Base-by-base conservation (phyloP, 2,797 vertebrate genomes). In the Lagodon rhomboides region DNA sequence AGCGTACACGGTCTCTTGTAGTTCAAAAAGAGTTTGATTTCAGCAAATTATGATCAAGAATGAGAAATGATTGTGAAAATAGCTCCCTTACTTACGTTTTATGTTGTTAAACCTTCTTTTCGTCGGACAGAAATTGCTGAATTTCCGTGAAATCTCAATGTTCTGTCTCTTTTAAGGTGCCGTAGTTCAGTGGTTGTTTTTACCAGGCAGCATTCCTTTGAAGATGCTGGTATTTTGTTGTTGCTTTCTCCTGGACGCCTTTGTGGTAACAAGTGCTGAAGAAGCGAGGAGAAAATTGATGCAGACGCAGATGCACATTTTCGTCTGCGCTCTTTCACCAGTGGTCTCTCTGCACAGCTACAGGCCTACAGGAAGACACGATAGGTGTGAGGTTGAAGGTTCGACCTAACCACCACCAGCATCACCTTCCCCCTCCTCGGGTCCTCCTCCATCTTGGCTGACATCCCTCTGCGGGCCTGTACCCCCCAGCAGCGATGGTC, bases 401-500 rank as follows among this genome's bases (percentile, higher is more conserved):
- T 71, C 77, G 74, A 80, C 75, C 72, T 50, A 47, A 79, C 65
- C 79, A 77, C 49, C 72, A 64, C 41, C 61, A 73, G 25, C 54
- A n/a, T 25, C 25, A 17, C 22, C 67, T 27, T 27, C 53, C 58
- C 69, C 16, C 58, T 53, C 66, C 68, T 6, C 60, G 61, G 78
- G 63, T 79, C 67, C 73, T 80, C 69, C 71, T 81, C 77, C 72
- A 43, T 58, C 51, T 68, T 79, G 80, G 63, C 76, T 85, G 79
- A 78, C 82, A 83, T 77, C 71, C 68, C 89, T 86, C 90, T 62
- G 17, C 59, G 76, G 88, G 75, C 85, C 79, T 83, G 84, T 87
- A 89, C 77, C 83, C 83, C 85, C 89, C 85, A 74, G 84, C 84
- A 90, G 90, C 89, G 16, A 82, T 69, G 75, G 90, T 91, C 93